A percentile compares a stretch with the other conserved stretches of the same genome.
These are phyloP conservation scores for Epirrita christyi DNA, from an alignment of 2,888 invertebrate genomes.

Conservation along the genomic window DNA sequence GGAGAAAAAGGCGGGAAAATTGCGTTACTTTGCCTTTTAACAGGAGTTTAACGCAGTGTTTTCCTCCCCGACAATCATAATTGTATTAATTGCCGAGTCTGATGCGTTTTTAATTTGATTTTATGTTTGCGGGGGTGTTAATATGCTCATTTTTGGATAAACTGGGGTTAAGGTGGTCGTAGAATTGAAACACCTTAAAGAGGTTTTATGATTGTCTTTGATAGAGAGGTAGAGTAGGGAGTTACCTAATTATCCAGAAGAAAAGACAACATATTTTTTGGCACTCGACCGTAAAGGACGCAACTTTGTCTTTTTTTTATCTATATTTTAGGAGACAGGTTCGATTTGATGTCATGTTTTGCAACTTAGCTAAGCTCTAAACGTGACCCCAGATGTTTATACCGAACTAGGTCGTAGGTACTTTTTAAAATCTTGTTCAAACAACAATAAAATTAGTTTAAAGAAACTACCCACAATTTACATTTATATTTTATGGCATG, in stretches of 20 bases:
- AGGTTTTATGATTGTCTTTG: slow-evolving; percentile 8
- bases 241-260: neutral
- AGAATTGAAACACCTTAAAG: neutral
- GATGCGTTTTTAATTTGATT: slow-evolving; percentile 52
- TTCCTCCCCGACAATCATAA: slow-evolving; percentile 71
- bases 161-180: slow-evolving; percentile 18
- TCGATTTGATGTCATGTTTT: too few relatives aligned
- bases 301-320: too few relatives aligned
- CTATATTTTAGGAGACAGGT: too few relatives aligned
- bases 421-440: neutral
- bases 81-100: slow-evolving; percentile 76
- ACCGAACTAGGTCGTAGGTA: neutral
- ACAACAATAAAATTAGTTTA: slow-evolving; percentile 12
- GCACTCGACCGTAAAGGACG: too few relatives aligned
- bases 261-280: neutral
- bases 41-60: slow-evolving; percentile 72
- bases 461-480: slow-evolving; percentile 14
- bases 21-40: slow-evolving; percentile 74
- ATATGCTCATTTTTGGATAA: slow-evolving; percentile 26
- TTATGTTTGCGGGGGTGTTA: slow-evolving; percentile 35
- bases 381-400: too few relatives aligned
- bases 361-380: too few relatives aligned
- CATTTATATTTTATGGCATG: slow-evolving; percentile 63
- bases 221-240: slow-evolving; percentile 1
- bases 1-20: slow-evolving; percentile 80